A percentile compares a stretch with the other conserved stretches of the same genome.
Conservation (phyloP, 1,140 invertebrate genomes). For the Maniola jurtina region DNA sequence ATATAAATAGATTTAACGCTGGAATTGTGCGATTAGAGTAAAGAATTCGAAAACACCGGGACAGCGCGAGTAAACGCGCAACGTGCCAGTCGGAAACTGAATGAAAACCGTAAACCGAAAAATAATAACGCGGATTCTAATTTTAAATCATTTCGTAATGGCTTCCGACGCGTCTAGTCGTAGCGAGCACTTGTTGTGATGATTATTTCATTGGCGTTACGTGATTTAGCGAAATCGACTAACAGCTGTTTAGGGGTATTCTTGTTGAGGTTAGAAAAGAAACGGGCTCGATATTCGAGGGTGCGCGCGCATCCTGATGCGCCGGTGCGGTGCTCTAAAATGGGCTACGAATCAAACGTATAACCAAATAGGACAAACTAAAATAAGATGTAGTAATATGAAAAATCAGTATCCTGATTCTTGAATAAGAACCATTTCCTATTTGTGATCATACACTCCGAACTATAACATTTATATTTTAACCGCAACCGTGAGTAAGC, state of each 20-base stretch:
- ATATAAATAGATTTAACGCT: conserved; percentile 6
- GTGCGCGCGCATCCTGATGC: conserved; percentile 66
- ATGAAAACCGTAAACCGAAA: conserved; percentile 68
- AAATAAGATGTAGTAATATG: conserved; percentile 2
- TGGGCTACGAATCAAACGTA: conserved; percentile 16
- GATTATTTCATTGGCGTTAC: conserved; percentile 32
- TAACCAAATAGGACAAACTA: conserved; percentile 2
- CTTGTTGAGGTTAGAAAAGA: conserved; percentile 68
- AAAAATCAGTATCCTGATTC: too few relatives aligned
- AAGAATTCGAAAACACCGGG: conserved; percentile 14
- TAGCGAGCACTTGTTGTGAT: conserved; percentile 32
- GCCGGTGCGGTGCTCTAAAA: conserved; percentile 39
- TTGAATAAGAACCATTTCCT: background rate
- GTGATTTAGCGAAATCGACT: conserved; percentile 21
- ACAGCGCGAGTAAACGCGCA: conserved; percentile 41
- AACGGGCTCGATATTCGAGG: conserved; percentile 57
- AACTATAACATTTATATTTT: too few relatives aligned
- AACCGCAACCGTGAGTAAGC: too few relatives aligned
- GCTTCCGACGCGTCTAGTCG: conserved; percentile 54
- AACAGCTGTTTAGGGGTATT: conserved; percentile 65
- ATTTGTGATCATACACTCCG: background rate
- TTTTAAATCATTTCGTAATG: conserved; percentile 72
- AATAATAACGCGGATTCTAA: conserved; percentile 59
- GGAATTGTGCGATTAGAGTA: background rate
- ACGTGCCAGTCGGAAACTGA: conserved; percentile 63